Percentiles rank a stretch among this genome's conserved stretches.
phyloP scores from a whole-genome alignment of 1,140 invertebrate species.

The Halotydeus destructor region DNA sequence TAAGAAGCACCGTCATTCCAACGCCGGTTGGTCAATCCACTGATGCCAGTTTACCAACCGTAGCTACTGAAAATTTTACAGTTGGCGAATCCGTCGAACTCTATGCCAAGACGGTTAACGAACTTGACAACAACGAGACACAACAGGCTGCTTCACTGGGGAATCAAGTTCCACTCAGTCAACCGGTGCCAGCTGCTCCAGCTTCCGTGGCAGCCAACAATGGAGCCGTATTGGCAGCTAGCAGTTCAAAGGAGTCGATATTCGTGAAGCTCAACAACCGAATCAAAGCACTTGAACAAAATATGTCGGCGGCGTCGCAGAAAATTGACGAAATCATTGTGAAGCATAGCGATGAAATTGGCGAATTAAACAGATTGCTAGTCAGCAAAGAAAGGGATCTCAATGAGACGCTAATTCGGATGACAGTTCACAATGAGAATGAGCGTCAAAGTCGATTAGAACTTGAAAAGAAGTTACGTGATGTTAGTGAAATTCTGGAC shows the following conservation, averaged over 20 bases:
- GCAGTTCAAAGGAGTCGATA: constrained; percentile 60
- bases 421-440: constrained; percentile 10
- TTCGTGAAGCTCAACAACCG: constrained; percentile 83
- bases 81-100: too few relatives aligned
- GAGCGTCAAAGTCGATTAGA: constrained; percentile 2
- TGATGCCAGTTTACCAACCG: too few relatives aligned
- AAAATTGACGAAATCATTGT: constrained; percentile 88
- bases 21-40: too few relatives aligned
- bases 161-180: background rate
- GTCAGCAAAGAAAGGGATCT: constrained; percentile 58
- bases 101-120: too few relatives aligned
- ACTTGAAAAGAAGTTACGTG: background rate
- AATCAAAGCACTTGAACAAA: constrained; percentile 82
- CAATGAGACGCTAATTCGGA: constrained; percentile 43
- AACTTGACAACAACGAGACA: too few relatives aligned
- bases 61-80: too few relatives aligned
- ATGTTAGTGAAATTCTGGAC: background rate
- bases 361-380: background rate
- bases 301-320: constrained; percentile 79
- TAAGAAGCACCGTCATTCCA: too few relatives aligned
- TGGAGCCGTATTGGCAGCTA: constrained; percentile 5
- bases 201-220: constrained; percentile 22
- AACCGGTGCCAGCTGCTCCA: background rate
- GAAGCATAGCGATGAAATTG: too few relatives aligned
- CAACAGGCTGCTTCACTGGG: too few relatives aligned